Evolutionary conservation across 2,888 invertebrate species (phyloP).

Genomic region (Caenorhabditis afra): DNA sequence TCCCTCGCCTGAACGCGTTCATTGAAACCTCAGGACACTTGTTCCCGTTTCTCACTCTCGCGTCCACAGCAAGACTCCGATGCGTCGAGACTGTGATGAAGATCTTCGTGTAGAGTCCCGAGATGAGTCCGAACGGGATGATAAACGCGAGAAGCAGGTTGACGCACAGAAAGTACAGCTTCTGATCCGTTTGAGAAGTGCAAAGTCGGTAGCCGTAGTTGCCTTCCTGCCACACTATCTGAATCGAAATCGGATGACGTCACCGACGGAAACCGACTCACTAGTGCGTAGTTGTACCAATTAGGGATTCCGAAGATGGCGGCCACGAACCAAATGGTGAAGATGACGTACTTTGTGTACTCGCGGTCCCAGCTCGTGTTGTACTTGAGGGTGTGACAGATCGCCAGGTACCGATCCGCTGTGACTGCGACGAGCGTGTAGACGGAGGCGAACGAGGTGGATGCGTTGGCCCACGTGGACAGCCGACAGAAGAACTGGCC

Average conservation of each 20-base stretch:
- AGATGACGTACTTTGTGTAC: slow-evolving; percentile 76
- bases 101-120: slow-evolving; percentile 76
- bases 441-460: slow-evolving; percentile 80
- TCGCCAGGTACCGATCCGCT: slow-evolving; percentile 78
- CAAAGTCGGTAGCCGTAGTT: slow-evolving; percentile 68
- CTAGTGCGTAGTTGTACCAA: slow-evolving; percentile 75
- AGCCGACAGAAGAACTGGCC: slow-evolving; percentile 78
- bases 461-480: slow-evolving; percentile 80
- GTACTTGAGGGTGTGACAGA: slow-evolving; percentile 79
- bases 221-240: slow-evolving; percentile 56
- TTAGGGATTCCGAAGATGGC: slow-evolving; percentile 77
- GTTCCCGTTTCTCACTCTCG: slow-evolving; percentile 65
- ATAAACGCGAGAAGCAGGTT: slow-evolving; percentile 79
- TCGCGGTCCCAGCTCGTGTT: slow-evolving; percentile 72
- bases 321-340: slow-evolving; percentile 76
- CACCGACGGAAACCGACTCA: slow-evolving; percentile 3
- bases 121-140: slow-evolving; percentile 78
- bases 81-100: slow-evolving; percentile 78
- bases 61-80: slow-evolving; percentile 79
- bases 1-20: slow-evolving; percentile 70
- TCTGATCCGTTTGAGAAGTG: slow-evolving; percentile 71
- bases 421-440: slow-evolving; percentile 80
- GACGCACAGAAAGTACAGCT: slow-evolving; percentile 73
- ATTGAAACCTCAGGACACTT: no score
- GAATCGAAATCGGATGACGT: background rate